Evolutionary conservation across 2,888 invertebrate species (phyloP).

Genomic region (Dolichomitus sp.): DNA sequence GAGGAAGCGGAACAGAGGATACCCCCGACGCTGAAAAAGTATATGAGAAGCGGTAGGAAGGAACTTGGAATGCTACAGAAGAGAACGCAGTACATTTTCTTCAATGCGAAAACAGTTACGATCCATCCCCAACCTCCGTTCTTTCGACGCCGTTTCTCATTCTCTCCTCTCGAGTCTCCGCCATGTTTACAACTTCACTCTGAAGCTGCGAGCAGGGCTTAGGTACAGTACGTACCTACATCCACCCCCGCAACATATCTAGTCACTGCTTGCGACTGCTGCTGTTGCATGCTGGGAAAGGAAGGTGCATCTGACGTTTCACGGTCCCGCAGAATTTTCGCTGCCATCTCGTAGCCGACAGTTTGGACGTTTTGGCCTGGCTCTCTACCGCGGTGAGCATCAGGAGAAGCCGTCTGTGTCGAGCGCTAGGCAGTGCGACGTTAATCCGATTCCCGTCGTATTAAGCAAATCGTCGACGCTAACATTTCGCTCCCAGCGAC

Average conservation of each 20-base stretch:
- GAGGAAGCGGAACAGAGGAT: conserved; percentile 7
- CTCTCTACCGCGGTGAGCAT: background rate
- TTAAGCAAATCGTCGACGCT: conserved; percentile 45
- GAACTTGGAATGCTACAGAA: conserved; percentile 14
- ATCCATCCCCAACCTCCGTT: conserved; percentile 35
- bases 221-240: conserved; percentile 8
- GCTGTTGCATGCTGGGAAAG: conserved; percentile 21
- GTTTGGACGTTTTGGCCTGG: conserved; percentile 19
- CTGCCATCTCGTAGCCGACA: conserved; percentile 25
- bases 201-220: conserved; percentile 10
- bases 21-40: conserved; percentile 26
- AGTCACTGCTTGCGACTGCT: conserved; percentile 21
- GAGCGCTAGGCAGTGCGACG: conserved; percentile 1
- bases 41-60: conserved; percentile 19
- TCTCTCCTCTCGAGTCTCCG: conserved; percentile 38
- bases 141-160: conserved; percentile 50
- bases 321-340: conserved; percentile 40
- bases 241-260: conserved; percentile 9
- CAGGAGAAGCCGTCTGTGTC: conserved; percentile 4
- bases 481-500: conserved; percentile 18
- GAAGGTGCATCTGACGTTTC: conserved; percentile 54
- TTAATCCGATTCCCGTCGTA: conserved; percentile 52
- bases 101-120: conserved; percentile 62
- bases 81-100: conserved; percentile 47
- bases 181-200: conserved; percentile 48